A percentile compares a stretch with the other conserved stretches of the same genome.
Conservation (phyloP, 2,113 vertebrate genomes). For the Malurus cyaneus region DNA sequence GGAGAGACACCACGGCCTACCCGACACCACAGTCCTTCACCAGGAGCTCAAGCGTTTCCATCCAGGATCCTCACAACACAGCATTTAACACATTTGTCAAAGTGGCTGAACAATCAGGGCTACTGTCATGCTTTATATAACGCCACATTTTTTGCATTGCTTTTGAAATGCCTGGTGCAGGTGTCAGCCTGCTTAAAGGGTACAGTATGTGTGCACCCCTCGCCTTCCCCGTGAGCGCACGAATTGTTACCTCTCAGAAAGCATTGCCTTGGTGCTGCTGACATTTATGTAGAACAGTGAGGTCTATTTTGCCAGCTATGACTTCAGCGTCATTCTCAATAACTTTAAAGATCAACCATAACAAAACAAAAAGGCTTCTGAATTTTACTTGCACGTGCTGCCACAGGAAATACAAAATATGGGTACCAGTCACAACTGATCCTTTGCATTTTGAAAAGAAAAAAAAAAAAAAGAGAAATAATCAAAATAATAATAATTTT, state of each 20-base stretch:
- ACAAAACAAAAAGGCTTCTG: constrained; percentile 57
- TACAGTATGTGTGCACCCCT: constrained; percentile 16
- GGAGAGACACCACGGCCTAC: background rate
- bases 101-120: background rate
- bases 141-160: background rate
- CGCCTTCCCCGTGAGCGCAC: background rate
- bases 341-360: constrained; percentile 77
- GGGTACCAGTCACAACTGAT: constrained; percentile 44
- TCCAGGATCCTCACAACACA: background rate
- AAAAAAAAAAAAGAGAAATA: fast-evolving
- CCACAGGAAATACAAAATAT: constrained; percentile 55
- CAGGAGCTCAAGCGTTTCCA: fast-evolving
- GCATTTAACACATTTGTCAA: background rate
- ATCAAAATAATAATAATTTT: background rate
- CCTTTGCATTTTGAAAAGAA: background rate
- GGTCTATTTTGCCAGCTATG: constrained; percentile 64
- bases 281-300: constrained; percentile 70
- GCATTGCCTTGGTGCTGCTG: constrained; percentile 54
- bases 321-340: constrained; percentile 59
- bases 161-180: background rate
- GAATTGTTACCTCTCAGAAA: background rate
- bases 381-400: constrained; percentile 66
- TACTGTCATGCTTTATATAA: background rate
- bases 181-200: constrained; percentile 40
- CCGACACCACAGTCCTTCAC: fast-evolving